Evolutionary conservation across 2,888 invertebrate genomes (phyloP), one percentile per base, ranked within the genome.

Genomic region (Cabera pusaria): DNA sequence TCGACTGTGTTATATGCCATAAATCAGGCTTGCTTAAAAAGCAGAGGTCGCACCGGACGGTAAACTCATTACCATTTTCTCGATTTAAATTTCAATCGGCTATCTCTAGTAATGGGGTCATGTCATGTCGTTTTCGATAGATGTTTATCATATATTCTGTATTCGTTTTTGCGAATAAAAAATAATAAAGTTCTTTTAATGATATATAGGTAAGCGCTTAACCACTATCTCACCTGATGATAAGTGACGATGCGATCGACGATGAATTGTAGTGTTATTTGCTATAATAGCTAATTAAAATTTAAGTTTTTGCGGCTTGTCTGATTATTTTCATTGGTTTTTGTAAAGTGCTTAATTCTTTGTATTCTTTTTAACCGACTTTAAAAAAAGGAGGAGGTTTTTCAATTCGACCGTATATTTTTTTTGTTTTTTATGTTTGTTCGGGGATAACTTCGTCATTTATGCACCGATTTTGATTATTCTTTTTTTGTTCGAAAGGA

Each of bases 51-150:
- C 52, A 49, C 46, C 71, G 72, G 70, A 77, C 80, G 76, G 74
- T 71, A 74, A 76, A 74, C 60, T 79, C 79, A 73, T 72, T 80
- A 81, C 14, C 68, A 81, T 84, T 77, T 34, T 67, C 61, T 55
- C 54, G 61, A 86, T 86, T 70, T 85, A 72, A 82, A 87, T 77
- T 86, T 86, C 84, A 83, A 86, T 81, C 65, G 59, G 60, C 59
- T 64, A 65, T 64, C 67, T n/a, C 68, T 63, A 79, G 72, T 84
- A 86, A 85, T 85, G 86, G 86, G 86, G 86, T 85, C 83, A 83
- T 64, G 2, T 4, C 14, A 14, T 14, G 54, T 72, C 66, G 69
- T 69, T 76, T 76, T 77, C 70, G 63, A 77, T 78, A 68, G 67
- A 71, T 64, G 54, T 59, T 78, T 69, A 76, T 71, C 68, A 78